Percentiles rank a stretch among this genome's conserved stretches.
phyloP scores from a whole-genome alignment of 2,113 vertebrate species.

The Dendrocopos noguchii region DNA sequence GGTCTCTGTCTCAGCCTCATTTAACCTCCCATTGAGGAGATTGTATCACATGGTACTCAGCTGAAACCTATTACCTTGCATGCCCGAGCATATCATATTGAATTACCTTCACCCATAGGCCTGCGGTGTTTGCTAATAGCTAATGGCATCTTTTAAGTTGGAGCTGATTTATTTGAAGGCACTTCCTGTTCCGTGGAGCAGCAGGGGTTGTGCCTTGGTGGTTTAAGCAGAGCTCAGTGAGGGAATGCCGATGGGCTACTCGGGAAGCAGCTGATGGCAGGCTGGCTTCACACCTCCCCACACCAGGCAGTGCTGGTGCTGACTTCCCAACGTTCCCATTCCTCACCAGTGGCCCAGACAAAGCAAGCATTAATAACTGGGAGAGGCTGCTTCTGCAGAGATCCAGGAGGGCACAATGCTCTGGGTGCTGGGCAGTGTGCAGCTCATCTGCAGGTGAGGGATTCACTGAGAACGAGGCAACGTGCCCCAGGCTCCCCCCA shows the following conservation, averaged over 20 bases:
- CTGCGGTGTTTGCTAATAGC: constrained; percentile 37
- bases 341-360: neutral
- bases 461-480: neutral
- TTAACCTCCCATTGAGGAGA: constrained; percentile 57
- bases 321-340: neutral
- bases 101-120: constrained; percentile 58
- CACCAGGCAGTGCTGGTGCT: accelerated
- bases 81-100: constrained; percentile 70
- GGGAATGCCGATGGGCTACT: accelerated
- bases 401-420: accelerated
- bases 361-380: accelerated
- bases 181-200: neutral
- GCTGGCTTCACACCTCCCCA: accelerated
- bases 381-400: neutral
- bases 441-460: accelerated
- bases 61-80: constrained; percentile 67
- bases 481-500: accelerated
- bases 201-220: neutral
- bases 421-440: accelerated
- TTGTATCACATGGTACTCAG: constrained; percentile 48
- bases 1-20: constrained; percentile 70
- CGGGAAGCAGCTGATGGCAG: neutral
- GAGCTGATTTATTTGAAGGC: constrained; percentile 45
- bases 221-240: neutral
- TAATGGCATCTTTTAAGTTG: constrained; percentile 30